Percentiles rank a stretch among this genome's conserved stretches.
Evolutionary conservation across 1,140 invertebrate genomes (phyloP).

Genomic region (Vollenhovia emeryi): DNA sequence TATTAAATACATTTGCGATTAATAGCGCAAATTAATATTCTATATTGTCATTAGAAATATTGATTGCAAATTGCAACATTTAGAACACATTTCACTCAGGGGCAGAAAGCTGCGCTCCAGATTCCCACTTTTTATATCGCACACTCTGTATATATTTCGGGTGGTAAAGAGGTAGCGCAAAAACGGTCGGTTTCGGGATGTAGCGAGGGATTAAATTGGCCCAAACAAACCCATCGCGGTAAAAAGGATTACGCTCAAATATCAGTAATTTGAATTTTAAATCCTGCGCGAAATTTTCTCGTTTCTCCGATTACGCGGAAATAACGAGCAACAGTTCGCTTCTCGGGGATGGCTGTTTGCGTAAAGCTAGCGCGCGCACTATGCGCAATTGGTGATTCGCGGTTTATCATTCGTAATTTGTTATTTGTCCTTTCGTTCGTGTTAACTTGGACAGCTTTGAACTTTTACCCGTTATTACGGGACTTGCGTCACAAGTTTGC

Average conservation of each 20-base stretch:
- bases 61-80: no score
- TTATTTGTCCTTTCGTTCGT: no score
- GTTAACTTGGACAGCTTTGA: no score
- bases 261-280: constrained; percentile 40
- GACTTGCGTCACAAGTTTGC: no score
- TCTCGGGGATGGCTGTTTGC: background rate
- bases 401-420: no score
- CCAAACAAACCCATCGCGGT: background rate
- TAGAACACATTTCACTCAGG: background rate
- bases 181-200: background rate
- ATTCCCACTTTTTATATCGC: background rate
- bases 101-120: background rate
- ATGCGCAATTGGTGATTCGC: no score
- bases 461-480: no score
- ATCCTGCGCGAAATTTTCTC: background rate
- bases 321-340: constrained; percentile 38
- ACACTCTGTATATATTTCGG: background rate
- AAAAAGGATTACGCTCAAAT: constrained; percentile 33
- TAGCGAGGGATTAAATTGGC: constrained; percentile 19
- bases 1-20: background rate
- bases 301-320: background rate
- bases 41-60: background rate
- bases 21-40: background rate
- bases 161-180: background rate
- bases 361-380: no score